phyloP scores from a whole-genome alignment of 2,888 invertebrate species.

The Lordiphosa fenestrarum region DNA sequence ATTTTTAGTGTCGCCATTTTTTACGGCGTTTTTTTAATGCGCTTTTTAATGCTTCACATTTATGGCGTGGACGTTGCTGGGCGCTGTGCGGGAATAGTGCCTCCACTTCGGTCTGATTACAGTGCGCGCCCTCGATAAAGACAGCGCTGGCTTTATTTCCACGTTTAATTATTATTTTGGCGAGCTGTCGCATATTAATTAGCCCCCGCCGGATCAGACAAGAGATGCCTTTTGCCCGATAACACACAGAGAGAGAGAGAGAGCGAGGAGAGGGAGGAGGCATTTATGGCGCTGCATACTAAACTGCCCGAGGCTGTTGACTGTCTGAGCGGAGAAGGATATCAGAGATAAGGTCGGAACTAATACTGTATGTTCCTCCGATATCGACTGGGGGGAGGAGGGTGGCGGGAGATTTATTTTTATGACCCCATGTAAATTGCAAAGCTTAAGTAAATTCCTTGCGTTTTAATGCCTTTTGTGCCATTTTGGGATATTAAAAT shows the following conservation, averaged over 20 bases:
- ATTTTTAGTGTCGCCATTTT: conserved; percentile 45
- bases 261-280: too few relatives aligned
- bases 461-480: neutral
- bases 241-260: conserved; percentile 5
- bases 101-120: conserved; percentile 24
- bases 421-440: neutral
- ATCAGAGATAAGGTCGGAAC: conserved; percentile 5
- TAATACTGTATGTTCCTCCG: neutral
- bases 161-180: conserved; percentile 58
- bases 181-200: conserved; percentile 60
- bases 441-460: neutral
- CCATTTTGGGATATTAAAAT: conserved; percentile 8
- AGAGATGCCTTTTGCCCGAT: conserved; percentile 37
- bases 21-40: conserved; percentile 45
- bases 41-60: conserved; percentile 36
- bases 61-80: conserved; percentile 22
- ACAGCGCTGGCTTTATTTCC: conserved; percentile 22
- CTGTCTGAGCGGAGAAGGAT: conserved; percentile 24
- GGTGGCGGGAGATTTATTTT: neutral
- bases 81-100: conserved; percentile 25
- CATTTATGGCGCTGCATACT: conserved; percentile 38
- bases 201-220: conserved; percentile 31
- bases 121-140: conserved; percentile 26
- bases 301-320: conserved; percentile 23
- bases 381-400: too few relatives aligned